A percentile compares a stretch with the other conserved stretches of the same genome.
phyloP scores from a whole-genome alignment of 2,113 vertebrate genomes.

The Thunnus maccoyii region DNA sequence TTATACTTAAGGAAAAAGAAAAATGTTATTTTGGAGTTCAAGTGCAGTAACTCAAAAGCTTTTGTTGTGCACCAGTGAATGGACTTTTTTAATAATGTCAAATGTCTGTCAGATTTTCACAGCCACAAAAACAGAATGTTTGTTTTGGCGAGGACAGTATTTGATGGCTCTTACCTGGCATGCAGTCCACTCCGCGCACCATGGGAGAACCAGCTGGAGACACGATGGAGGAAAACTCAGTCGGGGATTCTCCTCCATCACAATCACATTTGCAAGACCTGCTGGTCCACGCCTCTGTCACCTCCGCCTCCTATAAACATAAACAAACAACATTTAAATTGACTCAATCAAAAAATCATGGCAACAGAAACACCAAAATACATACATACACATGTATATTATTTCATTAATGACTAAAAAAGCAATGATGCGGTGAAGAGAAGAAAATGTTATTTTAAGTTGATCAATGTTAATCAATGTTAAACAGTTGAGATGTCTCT shows the following conservation, averaged over 20 bases:
- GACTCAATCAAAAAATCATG: not conserved
- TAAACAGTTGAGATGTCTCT: not conserved
- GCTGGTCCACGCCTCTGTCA: slow-evolving; percentile 86
- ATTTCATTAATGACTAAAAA: not conserved
- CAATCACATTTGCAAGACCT: slow-evolving; percentile 93
- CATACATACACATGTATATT: not conserved
- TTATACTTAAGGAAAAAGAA: not conserved
- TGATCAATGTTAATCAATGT: no score
- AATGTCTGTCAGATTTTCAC: not conserved
- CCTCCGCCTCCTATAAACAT: slow-evolving; percentile 50
- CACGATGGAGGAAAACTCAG: slow-evolving; percentile 76
- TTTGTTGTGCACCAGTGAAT: not conserved
- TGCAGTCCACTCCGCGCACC: slow-evolving; percentile 85
- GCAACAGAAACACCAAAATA: not conserved
- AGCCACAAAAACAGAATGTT: not conserved
- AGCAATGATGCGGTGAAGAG: not conserved
- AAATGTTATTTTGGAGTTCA: not conserved
- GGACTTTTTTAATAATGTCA: not conserved
- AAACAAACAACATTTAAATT: slow-evolving; percentile 3
- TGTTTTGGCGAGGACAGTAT: not conserved
- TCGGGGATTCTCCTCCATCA: slow-evolving; percentile 82
- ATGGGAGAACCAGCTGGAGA: slow-evolving; percentile 66
- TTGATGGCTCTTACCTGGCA: slow-evolving; percentile 88
- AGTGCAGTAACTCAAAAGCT: not conserved
- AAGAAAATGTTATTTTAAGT: no score